Evolutionary conservation across 2,797 vertebrate species (phyloP).

Genomic region (Naso thynnoides): DNA sequence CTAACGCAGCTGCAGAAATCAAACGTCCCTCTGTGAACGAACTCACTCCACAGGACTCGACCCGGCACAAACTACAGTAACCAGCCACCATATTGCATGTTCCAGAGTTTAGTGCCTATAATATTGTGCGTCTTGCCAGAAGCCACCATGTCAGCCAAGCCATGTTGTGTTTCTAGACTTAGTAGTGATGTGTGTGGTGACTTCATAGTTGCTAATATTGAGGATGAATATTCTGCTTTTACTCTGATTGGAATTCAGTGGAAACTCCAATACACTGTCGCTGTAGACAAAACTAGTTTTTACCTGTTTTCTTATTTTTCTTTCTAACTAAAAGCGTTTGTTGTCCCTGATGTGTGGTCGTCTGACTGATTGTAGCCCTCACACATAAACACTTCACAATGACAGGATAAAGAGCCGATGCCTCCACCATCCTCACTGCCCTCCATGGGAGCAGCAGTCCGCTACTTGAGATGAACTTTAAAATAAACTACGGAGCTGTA

Average conservation of each 20-base stretch:
- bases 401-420: background rate
- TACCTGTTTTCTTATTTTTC: conserved; percentile 79
- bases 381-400: background rate
- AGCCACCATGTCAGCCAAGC: conserved; percentile 78
- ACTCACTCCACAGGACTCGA: conserved; percentile 59
- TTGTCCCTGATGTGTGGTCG: conserved; percentile 65
- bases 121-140: conserved; percentile 80
- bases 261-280: conserved; percentile 73
- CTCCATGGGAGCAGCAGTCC: no score
- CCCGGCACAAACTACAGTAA: conserved; percentile 69
- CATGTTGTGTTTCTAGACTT: conserved; percentile 81
- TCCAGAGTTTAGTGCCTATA: conserved; percentile 82
- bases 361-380: conserved; percentile 47
- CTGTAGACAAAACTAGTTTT: conserved; percentile 81
- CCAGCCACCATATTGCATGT: conserved; percentile 80
- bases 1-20: conserved; percentile 48
- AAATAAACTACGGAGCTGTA: no score
- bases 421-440: no score
- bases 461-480: no score
- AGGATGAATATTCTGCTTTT: conserved; percentile 81
- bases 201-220: conserved; percentile 76
- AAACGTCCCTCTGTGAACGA: conserved; percentile 50
- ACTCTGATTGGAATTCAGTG: conserved; percentile 74
- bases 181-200: conserved; percentile 78
- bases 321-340: conserved; percentile 81